A percentile compares a stretch with the other conserved stretches of the same genome.
Evolutionary conservation across 2,797 vertebrate species (phyloP).

Genomic region (Cheirogaleus major): DNA sequence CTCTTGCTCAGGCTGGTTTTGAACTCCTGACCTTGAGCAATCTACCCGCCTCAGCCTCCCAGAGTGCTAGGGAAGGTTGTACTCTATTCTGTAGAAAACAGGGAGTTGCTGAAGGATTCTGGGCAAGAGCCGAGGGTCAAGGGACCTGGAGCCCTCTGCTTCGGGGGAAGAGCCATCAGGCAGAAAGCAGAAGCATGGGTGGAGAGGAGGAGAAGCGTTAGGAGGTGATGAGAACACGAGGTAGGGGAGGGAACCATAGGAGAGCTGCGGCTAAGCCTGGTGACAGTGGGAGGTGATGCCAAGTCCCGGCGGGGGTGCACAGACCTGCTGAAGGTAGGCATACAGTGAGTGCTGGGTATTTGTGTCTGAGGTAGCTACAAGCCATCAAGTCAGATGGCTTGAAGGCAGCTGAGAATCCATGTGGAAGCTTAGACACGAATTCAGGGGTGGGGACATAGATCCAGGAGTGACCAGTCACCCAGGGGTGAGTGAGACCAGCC

Average conservation of each 20-base stretch:
- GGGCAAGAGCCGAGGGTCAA: background rate
- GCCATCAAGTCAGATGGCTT: background rate
- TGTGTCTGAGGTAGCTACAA: background rate
- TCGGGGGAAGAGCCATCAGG: background rate
- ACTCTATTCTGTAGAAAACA: background rate
- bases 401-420: background rate
- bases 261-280: background rate
- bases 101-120: background rate
- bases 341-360: too few species aligned
- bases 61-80: background rate
- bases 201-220: background rate
- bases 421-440: background rate
- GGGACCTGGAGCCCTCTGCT: background rate
- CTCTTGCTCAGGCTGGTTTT: too few species aligned
- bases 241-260: background rate
- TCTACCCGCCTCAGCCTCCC: too few species aligned
- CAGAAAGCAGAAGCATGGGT: background rate
- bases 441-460: background rate
- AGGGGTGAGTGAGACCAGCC: background rate
- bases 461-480: too few species aligned
- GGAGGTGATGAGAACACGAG: background rate
- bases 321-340: background rate
- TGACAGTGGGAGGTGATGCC: too few species aligned
- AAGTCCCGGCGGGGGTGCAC: background rate
- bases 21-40: too few species aligned